Evolutionary conservation across 2,113 vertebrate genomes (phyloP), one percentile per base, ranked within the genome.

Genomic region (Eublepharis macularius): DNA sequence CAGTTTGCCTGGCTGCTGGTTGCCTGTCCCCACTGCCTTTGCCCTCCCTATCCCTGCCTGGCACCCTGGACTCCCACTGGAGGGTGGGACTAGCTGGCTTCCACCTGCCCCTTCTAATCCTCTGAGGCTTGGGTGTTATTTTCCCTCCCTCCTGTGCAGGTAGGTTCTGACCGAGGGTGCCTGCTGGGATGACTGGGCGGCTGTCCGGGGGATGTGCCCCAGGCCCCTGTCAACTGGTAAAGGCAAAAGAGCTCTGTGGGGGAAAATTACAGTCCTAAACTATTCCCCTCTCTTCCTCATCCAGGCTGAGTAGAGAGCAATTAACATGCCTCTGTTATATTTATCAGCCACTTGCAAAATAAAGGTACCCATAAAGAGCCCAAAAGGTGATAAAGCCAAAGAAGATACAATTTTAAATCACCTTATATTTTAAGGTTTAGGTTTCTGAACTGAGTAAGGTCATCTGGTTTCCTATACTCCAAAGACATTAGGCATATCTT

Each of bases 261-360:
- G 75, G 82, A 0, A 65, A 29, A 32, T 66, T 16, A 60, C 84
- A 90, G 77, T 54, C 34, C 10, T 63, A 41, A 7, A 24, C 36
- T n/a, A n/a, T n/a, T n/a, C n/a, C n/a, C n/a, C n/a, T n/a, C 4
- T 0, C n/a, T 17, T 10, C 73, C 1, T 75, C 26, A 0, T 12
- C 36, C 39, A 26, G 36, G 41, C 1, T 2, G 36, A 0, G 4
- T 1, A 6, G 7, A 73, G 73, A 14, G 29, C 34, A 13, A 9
- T 8, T 72, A n/a, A n/a, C n/a, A n/a, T n/a, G n/a, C n/a, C n/a
- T 41, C 19, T 0, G 47, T 80, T 2, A 76, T 60, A n/a, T n/a
- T n/a, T n/a, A n/a, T n/a, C n/a, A n/a, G n/a, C n/a, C n/a, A n/a
- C n/a, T n/a, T n/a, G n/a, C n/a, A n/a, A n/a, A n/a, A n/a, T n/a